A percentile compares a stretch with the other conserved stretches of the same genome.
These are phyloP conservation scores for Leptinotarsa undecemlineata DNA, from an alignment of 1,140 invertebrate species.

Conservation along the genomic window DNA sequence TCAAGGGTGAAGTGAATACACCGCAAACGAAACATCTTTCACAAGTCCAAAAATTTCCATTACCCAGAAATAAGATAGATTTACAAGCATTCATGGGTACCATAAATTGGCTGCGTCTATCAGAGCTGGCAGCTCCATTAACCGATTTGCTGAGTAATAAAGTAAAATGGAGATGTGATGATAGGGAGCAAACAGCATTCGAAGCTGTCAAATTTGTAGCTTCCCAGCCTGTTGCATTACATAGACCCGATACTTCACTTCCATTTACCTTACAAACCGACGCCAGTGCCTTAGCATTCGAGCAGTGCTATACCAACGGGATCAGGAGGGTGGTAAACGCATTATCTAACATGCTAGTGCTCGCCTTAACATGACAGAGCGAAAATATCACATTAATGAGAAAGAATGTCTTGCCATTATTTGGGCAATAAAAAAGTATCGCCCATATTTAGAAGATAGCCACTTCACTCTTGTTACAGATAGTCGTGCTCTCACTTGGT, in stretches of 20 bases:
- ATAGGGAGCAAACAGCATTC: slow-evolving; percentile 33
- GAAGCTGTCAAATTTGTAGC: slow-evolving; percentile 45
- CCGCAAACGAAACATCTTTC: slow-evolving; percentile 40
- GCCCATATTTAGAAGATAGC: slow-evolving; percentile 46
- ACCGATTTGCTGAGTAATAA: slow-evolving; percentile 37
- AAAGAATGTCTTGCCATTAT: slow-evolving; percentile 42
- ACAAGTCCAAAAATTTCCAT: slow-evolving; percentile 38
- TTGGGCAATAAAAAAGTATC: slow-evolving; percentile 48
- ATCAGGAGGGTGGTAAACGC: not conserved
- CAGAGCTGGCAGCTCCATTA: slow-evolving; percentile 35
- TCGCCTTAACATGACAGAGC: slow-evolving; percentile 21
- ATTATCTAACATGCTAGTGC: slow-evolving; percentile 33
- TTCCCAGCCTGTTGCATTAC: slow-evolving; percentile 28
- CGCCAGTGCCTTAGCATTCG: slow-evolving; percentile 18
- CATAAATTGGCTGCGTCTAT: slow-evolving; percentile 43
- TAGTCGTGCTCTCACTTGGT: slow-evolving; percentile 38
- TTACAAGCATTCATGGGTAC: slow-evolving; percentile 44
- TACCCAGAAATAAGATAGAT: slow-evolving; percentile 32
- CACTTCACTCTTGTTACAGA: slow-evolving; percentile 46
- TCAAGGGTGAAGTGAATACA: slow-evolving; percentile 32
- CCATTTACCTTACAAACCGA: slow-evolving; percentile 32
- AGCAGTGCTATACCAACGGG: slow-evolving; percentile 30
- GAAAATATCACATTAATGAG: slow-evolving; percentile 34
- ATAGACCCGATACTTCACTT: slow-evolving; percentile 32
- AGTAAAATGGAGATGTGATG: slow-evolving; percentile 17